Evolutionary conservation across 2,888 invertebrate species (phyloP).

Genomic region (Phoenoteleia sp.): DNA sequence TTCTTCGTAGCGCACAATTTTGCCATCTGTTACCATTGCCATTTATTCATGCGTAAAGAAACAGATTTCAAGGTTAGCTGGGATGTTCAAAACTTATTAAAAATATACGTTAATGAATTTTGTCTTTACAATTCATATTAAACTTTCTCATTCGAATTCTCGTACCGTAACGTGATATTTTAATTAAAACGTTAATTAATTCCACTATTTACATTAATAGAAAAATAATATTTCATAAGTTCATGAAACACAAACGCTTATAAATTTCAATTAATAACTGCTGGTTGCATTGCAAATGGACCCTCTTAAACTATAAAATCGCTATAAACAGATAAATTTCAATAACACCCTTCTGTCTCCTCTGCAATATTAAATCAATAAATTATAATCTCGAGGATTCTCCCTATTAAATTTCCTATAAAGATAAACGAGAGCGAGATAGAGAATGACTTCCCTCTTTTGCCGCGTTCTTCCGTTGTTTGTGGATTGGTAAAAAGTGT

Average conservation of each 20-base stretch:
- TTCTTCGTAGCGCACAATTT: constrained; percentile 46
- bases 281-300: too few relatives aligned
- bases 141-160: too few relatives aligned
- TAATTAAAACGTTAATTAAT: too few relatives aligned
- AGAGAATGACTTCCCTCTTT: constrained; percentile 15
- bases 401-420: constrained; percentile 9
- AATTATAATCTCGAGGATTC: neutral
- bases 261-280: constrained; percentile 1
- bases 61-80: constrained; percentile 48
- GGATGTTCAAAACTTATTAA: constrained; percentile 27
- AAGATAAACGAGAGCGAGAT: constrained; percentile 9
- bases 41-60: constrained; percentile 59
- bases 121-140: neutral
- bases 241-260: too few relatives aligned
- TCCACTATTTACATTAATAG: too few relatives aligned
- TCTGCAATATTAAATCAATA: constrained; percentile 3
- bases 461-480: neutral
- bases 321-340: constrained; percentile 10
- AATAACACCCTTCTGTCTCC: neutral
- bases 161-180: too few relatives aligned
- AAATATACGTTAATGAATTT: constrained; percentile 9
- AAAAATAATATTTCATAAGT: too few relatives aligned
- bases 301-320: neutral
- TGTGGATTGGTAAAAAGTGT: constrained; percentile 13
- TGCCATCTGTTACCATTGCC: constrained; percentile 61